Base-by-base conservation (phyloP, 2,113 vertebrate species). In the Leucopsar rothschildi region DNA sequence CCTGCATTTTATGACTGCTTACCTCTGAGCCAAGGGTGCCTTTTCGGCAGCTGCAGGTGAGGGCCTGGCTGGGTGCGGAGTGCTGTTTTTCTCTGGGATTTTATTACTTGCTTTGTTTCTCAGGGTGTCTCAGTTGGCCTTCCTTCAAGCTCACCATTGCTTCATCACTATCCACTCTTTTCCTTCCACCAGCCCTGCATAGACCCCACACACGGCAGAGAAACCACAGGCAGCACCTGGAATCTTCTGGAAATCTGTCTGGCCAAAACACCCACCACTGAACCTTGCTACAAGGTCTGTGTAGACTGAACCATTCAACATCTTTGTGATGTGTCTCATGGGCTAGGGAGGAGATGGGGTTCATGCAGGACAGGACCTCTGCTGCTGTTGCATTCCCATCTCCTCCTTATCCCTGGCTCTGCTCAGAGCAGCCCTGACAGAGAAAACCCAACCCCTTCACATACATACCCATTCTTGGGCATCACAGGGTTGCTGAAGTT, bases 21-120 rank as follows among this genome's bases (percentile, higher is more conserved):
- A 55, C 64, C 72, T 95, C 55, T 57, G 45, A 93, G 93, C 91
- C 93, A 95, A 95, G 42, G 93, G 66, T 86, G 76, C 31, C 80
- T 93, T 88, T 80, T 45, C 93, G 89, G 91, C 86, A 92, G 52
- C 56, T 73, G 37, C 68, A 86, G 55, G 42, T 92, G 64, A 45
- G 50, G 76, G 89, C 52, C 68, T 1, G 12, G 64, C 83, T 66
- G 91, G 89, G 91, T 0, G 39, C 5, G 11, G 83, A 91, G 42
- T 4, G 7, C 63, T 93, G 83, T 88, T 93, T 93, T 95, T 50
- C 72, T 83, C 89, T 3, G 7, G 50, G 68, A 50, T 93, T 93
- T 92, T 96, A 92, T 83, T 44, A 55, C 64, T 96, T 86, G 45
- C 53, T 88, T 83, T 0, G 1, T 86, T 91, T 96, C 80, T 90